These are phyloP conservation scores for Cheilosia vernalis DNA, from an alignment of 2,888 invertebrate genomes.

Conservation along the genomic window DNA sequence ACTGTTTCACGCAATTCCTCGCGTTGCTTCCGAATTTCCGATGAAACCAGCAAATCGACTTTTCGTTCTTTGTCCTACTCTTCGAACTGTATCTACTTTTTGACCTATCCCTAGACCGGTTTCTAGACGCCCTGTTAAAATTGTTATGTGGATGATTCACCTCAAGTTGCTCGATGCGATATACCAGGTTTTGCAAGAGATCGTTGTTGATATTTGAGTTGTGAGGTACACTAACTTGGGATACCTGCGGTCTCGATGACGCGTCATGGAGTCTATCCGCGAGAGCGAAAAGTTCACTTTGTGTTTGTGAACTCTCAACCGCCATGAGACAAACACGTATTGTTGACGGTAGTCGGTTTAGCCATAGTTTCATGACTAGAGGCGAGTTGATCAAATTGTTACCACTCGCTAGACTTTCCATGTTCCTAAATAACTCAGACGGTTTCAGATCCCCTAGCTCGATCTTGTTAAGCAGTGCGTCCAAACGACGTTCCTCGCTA, in stretches of 20 bases:
- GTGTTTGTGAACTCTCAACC: constrained; percentile 10
- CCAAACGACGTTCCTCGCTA: no score
- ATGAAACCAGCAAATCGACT: no score
- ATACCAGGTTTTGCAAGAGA: not conserved
- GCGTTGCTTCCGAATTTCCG: no score
- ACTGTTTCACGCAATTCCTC: no score
- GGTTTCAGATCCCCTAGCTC: constrained; percentile 22
- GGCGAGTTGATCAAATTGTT: constrained; percentile 11
- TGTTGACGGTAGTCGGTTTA: constrained; percentile 13
- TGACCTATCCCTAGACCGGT: not conserved
- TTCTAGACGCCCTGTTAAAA: constrained; percentile 1
- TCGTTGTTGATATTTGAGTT: not conserved
- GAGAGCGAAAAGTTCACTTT: no score
- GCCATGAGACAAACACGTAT: constrained; percentile 27
- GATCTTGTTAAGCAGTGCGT: no score
- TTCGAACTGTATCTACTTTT: not conserved
- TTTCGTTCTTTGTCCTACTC: no score
- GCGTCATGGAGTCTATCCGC: constrained; percentile 20
- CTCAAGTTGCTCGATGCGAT: constrained; percentile 7
- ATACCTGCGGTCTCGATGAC: not conserved
- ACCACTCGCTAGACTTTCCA: constrained; percentile 4
- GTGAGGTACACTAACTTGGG: not conserved
- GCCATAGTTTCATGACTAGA: constrained; percentile 23
- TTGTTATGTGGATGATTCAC: not conserved
- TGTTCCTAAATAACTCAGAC: constrained; percentile 10